These are phyloP conservation scores for Nephrocerus scutellatus DNA, from an alignment of 2,888 invertebrate genomes.

Conservation along the genomic window DNA sequence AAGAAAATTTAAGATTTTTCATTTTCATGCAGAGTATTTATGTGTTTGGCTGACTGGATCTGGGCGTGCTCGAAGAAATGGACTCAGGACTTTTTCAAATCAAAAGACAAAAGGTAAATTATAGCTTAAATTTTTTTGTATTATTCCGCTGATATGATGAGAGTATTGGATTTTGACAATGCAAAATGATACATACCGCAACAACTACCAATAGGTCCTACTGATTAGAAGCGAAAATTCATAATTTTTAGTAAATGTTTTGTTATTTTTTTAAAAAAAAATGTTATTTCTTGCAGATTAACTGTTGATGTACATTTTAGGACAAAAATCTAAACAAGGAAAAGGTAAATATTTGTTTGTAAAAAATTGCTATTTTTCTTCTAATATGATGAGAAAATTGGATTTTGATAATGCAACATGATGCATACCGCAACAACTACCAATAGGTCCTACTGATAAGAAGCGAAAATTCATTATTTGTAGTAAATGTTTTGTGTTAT, in stretches of 20 bases:
- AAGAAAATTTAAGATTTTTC: constrained; percentile 2
- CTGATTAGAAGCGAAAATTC: constrained; percentile 23
- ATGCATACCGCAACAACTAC: constrained; percentile 36
- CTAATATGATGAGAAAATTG: background rate
- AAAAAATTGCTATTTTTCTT: background rate
- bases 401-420: constrained; percentile 20
- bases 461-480: too few species aligned
- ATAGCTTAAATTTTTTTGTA: background rate
- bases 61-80: too few species aligned
- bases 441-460: constrained; percentile 38
- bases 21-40: background rate
- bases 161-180: constrained; percentile 22
- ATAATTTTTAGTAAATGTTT: too few species aligned
- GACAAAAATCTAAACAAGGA: too few species aligned
- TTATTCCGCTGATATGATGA: constrained; percentile 22
- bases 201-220: constrained; percentile 29
- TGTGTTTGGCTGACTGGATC: too few species aligned
- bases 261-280: too few species aligned
- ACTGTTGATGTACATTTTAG: too few species aligned
- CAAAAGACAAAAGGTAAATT: constrained; percentile 1
- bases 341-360: too few species aligned
- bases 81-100: too few species aligned
- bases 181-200: constrained; percentile 21
- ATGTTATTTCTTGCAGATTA: too few species aligned
- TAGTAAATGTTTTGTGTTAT: too few species aligned